Evolutionary conservation across 2,888 invertebrate species (phyloP).

Genomic region (Thelaira solivaga): DNA sequence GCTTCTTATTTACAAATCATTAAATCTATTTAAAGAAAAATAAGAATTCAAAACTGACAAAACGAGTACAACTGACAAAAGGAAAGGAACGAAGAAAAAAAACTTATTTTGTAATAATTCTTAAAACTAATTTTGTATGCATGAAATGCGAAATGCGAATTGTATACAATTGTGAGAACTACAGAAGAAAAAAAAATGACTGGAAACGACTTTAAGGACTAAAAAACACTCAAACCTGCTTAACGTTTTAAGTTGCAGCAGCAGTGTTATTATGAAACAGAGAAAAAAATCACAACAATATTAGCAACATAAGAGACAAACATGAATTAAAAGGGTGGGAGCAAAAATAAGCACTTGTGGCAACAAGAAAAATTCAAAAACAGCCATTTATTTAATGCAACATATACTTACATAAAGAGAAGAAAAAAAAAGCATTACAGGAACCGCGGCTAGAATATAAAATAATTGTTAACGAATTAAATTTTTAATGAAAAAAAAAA

Average conservation of each 20-base stretch:
- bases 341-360: constrained; percentile 44
- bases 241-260: constrained; percentile 37
- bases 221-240: constrained; percentile 32
- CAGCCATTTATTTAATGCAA: constrained; percentile 70
- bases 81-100: not conserved
- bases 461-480: constrained; percentile 61
- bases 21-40: constrained; percentile 47
- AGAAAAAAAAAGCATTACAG: constrained; percentile 21
- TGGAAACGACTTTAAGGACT: constrained; percentile 52
- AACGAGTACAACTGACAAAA: constrained; percentile 5
- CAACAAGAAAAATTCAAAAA: constrained; percentile 32
- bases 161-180: constrained; percentile 52
- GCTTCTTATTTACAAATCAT: constrained; percentile 56
- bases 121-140: constrained; percentile 71
- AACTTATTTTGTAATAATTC: constrained; percentile 54
- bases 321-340: constrained; percentile 16
- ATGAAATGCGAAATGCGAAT: constrained; percentile 68
- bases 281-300: constrained; percentile 30
- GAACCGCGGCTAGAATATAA: constrained; percentile 53
- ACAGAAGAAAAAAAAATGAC: constrained; percentile 36
- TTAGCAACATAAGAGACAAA: constrained; percentile 31
- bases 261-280: too few relatives aligned
- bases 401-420: too few relatives aligned
- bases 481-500: constrained; percentile 16
- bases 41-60: constrained; percentile 9